A percentile compares a stretch with the other conserved stretches of the same genome.
These are phyloP conservation scores for Drosophila subquinaria DNA, from an alignment of 2,888 invertebrate species.

Conservation along the genomic window DNA sequence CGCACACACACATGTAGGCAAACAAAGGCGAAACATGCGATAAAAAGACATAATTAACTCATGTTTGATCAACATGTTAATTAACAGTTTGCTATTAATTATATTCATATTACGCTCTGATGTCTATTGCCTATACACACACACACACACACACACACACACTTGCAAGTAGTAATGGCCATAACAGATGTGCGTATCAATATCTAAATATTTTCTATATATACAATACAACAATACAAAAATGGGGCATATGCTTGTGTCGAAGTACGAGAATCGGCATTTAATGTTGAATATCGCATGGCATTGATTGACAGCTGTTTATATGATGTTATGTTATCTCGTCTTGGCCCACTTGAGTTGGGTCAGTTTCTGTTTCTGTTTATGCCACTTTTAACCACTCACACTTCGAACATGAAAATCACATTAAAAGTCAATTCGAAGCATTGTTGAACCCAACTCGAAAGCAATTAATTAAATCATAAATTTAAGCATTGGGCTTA, in stretches of 20 bases:
- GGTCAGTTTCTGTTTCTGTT: slow-evolving; percentile 36
- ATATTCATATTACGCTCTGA: slow-evolving; percentile 66
- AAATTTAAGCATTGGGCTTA: slow-evolving; percentile 1
- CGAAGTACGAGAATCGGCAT: slow-evolving; percentile 24
- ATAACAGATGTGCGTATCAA: slow-evolving; percentile 34
- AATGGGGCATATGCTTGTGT: slow-evolving; percentile 35
- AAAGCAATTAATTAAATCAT: slow-evolving; percentile 29
- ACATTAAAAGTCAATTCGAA: slow-evolving; percentile 35
- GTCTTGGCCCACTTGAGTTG: slow-evolving; percentile 44
- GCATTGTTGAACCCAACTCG: slow-evolving; percentile 7
- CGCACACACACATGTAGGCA: slow-evolving; percentile 19
- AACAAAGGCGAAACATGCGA: slow-evolving; percentile 45
- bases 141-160: slow-evolving; percentile 13
- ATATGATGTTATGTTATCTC: slow-evolving; percentile 27
- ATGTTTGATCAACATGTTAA: slow-evolving; percentile 80
- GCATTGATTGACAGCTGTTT: slow-evolving; percentile 64
- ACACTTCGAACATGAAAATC: slow-evolving; percentile 15
- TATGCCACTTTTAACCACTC: neutral
- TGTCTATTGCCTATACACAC: slow-evolving; percentile 21
- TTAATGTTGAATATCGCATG: slow-evolving; percentile 32
- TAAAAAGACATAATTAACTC: slow-evolving; percentile 64
- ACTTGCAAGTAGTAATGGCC: slow-evolving; percentile 15
- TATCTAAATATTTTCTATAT: slow-evolving; percentile 21
- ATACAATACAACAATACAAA: neutral
- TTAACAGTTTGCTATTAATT: slow-evolving; percentile 77